phyloP scores from a whole-genome alignment of 2,888 invertebrate genomes.

The Himalopsyche tibetana region DNA sequence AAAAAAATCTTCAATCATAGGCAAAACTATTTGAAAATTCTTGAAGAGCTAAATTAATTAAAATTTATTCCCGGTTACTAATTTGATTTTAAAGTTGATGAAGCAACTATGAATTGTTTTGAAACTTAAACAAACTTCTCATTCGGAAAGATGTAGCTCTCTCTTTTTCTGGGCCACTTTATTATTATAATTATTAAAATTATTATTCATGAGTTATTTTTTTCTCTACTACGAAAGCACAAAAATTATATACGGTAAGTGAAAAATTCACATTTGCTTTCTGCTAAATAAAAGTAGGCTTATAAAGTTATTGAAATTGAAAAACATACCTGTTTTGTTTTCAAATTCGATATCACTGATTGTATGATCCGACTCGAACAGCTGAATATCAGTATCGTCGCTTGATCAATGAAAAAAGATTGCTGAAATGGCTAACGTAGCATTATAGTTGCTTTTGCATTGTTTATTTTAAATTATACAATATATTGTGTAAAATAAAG shows the following conservation, averaged over 20 bases:
- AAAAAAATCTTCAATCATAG: too few species aligned
- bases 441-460: conserved; percentile 19
- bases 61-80: too few species aligned
- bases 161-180: not conserved
- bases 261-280: conserved; percentile 35
- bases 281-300: conserved; percentile 29
- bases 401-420: not conserved
- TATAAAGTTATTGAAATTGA: conserved; percentile 2
- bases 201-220: conserved; percentile 38
- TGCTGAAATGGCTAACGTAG: not conserved
- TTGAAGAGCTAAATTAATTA: too few species aligned
- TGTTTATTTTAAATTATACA: not conserved
- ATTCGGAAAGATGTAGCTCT: conserved; percentile 1
- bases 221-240: conserved; percentile 34
- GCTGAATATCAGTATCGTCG: not conserved
- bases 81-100: too few species aligned
- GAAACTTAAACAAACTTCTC: not conserved
- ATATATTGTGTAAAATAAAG: not conserved
- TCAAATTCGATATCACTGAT: not conserved
- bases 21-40: too few species aligned
- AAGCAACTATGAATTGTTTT: too few species aligned
- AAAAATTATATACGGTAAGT: conserved; percentile 29
- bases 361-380: not conserved
- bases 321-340: not conserved
- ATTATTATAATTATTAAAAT: not conserved